Conservation (phyloP, 2,888 invertebrate species). For the Tinea semifulvella region DNA sequence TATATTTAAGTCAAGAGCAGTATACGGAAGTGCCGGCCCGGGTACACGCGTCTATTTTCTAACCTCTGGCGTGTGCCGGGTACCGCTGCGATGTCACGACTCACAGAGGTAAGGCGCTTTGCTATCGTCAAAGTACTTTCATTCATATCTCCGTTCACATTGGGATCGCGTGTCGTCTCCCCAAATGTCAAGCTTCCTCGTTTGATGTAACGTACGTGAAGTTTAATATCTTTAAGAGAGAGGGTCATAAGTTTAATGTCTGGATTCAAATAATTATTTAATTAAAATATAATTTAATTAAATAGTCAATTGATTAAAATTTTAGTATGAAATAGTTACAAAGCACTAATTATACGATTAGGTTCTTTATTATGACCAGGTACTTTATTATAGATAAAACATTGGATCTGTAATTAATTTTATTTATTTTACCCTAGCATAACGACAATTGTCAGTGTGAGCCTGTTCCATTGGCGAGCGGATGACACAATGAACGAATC, state of each 20-base stretch:
- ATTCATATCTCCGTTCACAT: constrained; percentile 8
- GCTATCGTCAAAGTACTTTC: constrained; percentile 11
- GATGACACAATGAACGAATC: too few species aligned
- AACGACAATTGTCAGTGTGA: too few species aligned
- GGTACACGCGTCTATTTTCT: constrained; percentile 8
- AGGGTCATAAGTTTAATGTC: not conserved
- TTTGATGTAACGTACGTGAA: constrained; percentile 8
- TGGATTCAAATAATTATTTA: not conserved
- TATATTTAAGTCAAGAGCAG: constrained; percentile 3
- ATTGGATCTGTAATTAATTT: too few species aligned
- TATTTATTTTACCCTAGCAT: too few species aligned
- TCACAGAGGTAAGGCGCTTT: not conserved
- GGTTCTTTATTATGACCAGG: too few species aligned
- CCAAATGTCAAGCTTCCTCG: constrained; percentile 12
- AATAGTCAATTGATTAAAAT: too few species aligned
- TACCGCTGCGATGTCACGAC: constrained; percentile 2
- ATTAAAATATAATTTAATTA: too few species aligned
- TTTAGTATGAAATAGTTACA: too few species aligned
- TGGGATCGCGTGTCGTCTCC: constrained; percentile 1
- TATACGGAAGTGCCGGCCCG: constrained; percentile 7
- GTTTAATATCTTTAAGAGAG: not conserved
- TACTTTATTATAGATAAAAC: too few species aligned
- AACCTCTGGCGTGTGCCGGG: constrained; percentile 3
- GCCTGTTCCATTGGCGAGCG: too few species aligned
- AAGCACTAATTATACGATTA: too few species aligned